Conservation (phyloP, 2,888 invertebrate genomes). For the Neoitamus cyanurus region DNA sequence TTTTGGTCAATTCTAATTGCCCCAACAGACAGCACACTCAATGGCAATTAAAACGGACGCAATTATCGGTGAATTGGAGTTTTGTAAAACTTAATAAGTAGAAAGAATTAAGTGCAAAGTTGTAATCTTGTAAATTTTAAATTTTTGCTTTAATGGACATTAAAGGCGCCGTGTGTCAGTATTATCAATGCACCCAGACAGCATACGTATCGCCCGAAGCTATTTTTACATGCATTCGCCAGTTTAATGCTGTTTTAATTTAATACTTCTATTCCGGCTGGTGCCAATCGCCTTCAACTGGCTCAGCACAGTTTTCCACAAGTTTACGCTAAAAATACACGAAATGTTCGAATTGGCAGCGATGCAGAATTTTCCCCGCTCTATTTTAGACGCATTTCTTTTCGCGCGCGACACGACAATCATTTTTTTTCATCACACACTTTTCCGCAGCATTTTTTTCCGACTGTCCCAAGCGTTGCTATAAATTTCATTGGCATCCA, state of each 20-base stretch:
- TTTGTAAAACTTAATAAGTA: no score
- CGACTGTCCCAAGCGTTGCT: neutral
- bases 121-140: no score
- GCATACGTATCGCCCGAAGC: no score
- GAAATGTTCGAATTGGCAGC: neutral
- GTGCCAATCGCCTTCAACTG: neutral
- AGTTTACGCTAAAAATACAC: neutral
- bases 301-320: neutral
- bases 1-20: neutral
- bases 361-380: neutral
- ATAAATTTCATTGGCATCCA: neutral
- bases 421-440: neutral
- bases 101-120: no score
- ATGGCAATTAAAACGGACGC: no score
- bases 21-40: neutral
- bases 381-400: neutral
- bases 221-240: neutral
- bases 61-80: no score
- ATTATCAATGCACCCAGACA: no score
- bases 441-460: neutral
- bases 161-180: no score
- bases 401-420: neutral
- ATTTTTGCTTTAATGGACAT: no score
- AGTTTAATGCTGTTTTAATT: neutral
- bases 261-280: neutral